A percentile compares a stretch with the other conserved stretches of the same genome.
Conservation (phyloP, 2,888 invertebrate species). For the Bruchidius siliquastri region DNA sequence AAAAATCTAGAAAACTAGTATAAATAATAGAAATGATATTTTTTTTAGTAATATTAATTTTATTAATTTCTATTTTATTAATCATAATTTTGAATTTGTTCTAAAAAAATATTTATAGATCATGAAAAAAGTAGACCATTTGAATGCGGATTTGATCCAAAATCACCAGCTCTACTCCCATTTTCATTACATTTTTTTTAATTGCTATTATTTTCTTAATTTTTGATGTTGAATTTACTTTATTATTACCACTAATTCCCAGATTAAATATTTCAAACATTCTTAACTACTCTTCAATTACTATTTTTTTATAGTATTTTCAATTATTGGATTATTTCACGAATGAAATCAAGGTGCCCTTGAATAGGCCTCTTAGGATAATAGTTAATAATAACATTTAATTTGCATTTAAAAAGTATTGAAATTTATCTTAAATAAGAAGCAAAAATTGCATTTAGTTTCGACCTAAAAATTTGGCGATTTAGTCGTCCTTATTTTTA, state of each 20-base stretch:
- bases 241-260: conserved; percentile 57
- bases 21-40: conserved; percentile 51
- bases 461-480: conserved; percentile 49
- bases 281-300: conserved; percentile 31
- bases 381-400: conserved; percentile 50
- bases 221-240: conserved; percentile 68
- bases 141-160: conserved; percentile 60
- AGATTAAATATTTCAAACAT: conserved; percentile 40
- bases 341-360: conserved; percentile 60
- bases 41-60: conserved; percentile 44
- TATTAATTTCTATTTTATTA: conserved; percentile 50
- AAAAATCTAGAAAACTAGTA: conserved; percentile 58
- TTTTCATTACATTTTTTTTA: conserved; percentile 62
- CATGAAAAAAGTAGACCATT: conserved; percentile 64
- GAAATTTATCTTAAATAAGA: conserved; percentile 45
- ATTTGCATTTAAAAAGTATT: conserved; percentile 50
- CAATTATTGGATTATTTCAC: conserved; percentile 52
- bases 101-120: conserved; percentile 56
- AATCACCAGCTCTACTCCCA: conserved; percentile 50
- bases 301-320: conserved; percentile 47
- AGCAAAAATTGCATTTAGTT: conserved; percentile 52
- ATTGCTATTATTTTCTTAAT: conserved; percentile 67
- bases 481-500: conserved; percentile 48
- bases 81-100: conserved; percentile 44
- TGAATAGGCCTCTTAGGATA: conserved; percentile 49